Evolutionary conservation across 2,888 invertebrate genomes (phyloP), one percentile per base, ranked within the genome.

Genomic region (Hypomecis punctinalis): DNA sequence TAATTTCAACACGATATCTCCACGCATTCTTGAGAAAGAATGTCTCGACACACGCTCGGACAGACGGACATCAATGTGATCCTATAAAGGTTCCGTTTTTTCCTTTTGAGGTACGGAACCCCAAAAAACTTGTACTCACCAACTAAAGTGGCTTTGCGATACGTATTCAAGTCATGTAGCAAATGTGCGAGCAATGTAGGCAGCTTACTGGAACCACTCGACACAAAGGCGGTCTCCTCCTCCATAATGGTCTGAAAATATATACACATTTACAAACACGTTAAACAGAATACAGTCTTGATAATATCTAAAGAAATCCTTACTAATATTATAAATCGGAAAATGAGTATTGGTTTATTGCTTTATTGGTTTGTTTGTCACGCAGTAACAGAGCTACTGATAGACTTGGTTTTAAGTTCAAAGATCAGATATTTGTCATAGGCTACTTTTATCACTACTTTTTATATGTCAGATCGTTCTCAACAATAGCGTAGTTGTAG

Each of bases 181-280:
- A 98, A 96, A 79, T 97, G 96, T 35, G 95, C 94, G 54, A 99
- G 93, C 73, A 98, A 94, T 5, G 95, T 95, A 0, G 96, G 95
- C 43, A 99, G 90, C 73, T 95, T 95, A 56, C 91, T 84, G 70
- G 96, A 96, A n/a, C 95, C 95, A 70, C 94, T 94, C 0, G 98
- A 98, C 13, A 99, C 93, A 84, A 98, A 98, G 56, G 95, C 95
- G 63, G 95, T 96, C 83, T 98, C 98, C 68, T 97, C 94, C 91
- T 99, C 98, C 94, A 98, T 95, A 76, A 96, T 96, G 75, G 95
- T 96, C 95, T 96, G 78, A 43, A 64, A 72, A 11, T 9, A 43
- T 5, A 46, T 10, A 39, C 2, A 52, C 23, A 40, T 0, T 52
- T 13, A 40, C 39, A 23, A 40, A 39, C 23, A 2, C 13, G 6